Base-by-base conservation (phyloP, 2,797 vertebrate species). In the Pipistrellus pygmaeus region DNA sequence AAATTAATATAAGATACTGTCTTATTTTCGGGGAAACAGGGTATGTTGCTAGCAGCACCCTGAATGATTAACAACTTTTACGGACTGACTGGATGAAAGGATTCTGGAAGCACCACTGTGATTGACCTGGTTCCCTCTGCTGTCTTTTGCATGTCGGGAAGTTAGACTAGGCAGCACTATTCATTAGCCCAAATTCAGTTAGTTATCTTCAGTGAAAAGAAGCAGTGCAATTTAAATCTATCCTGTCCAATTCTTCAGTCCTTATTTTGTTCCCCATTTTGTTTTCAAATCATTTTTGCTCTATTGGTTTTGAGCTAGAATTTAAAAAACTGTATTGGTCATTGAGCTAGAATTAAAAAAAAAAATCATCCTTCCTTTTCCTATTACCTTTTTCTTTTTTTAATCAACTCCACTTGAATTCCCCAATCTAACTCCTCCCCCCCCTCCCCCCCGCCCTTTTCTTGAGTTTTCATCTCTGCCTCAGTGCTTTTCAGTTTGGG, bases 131-230 rank as follows among this genome's bases (percentile, higher is more conserved):
- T 77, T 69, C 21, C 9, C 44, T 88, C 44, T 71, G 46, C n/a
- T 44, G 71, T 81, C 71, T 85, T 82, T 68, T 90, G 41, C 27
- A 53, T 57, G 57, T 10, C 85, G 3, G 68, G 85, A 89, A 93
- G 6, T 77, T 60, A 57, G 44, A 78, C 9, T 32, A 38, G 46
- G n/a, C 20, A 84, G 72, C 25, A 25, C 23, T 46, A 12, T 75
- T 91, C 48, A 30, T 57, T 90, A 78, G 35, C 64, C 44, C 85
- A 62, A 46, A 41, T 66, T 85, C 62, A 76, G 73, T n/a, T 60
- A 41, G 12, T 78, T 81, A 64, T 41, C 12, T 17, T 73, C 25
- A 5, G 66, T 76, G 9, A 30, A 64, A 83, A 86, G 75, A 89
- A 88, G 83, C 48, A 48, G 53, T 88, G 76, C 30, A 51, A 17